phyloP scores from a whole-genome alignment of 2,113 vertebrate species.

The Nestor notabilis region DNA sequence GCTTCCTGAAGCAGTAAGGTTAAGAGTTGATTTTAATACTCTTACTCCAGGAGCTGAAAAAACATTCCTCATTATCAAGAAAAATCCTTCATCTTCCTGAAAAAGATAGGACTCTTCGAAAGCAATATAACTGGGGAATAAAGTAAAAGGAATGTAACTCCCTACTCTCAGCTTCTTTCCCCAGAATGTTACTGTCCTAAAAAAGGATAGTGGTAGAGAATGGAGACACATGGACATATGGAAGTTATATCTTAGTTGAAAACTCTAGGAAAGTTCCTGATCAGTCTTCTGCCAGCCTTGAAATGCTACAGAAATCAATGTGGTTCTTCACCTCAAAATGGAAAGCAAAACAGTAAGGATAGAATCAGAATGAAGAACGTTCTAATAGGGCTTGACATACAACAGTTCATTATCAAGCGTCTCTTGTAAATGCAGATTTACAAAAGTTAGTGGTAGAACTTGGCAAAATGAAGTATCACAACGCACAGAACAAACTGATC shows the following conservation, averaged over 20 bases:
- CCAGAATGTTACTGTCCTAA: not conserved
- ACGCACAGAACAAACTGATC: not conserved
- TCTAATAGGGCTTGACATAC: not conserved
- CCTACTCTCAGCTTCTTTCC: not conserved
- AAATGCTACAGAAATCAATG: not conserved
- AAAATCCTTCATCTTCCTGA: not conserved
- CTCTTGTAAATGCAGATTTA: not conserved
- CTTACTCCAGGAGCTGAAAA: not conserved
- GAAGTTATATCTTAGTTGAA: not conserved
- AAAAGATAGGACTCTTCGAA: not conserved
- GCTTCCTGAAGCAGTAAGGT: not conserved
- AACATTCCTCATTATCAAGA: not conserved
- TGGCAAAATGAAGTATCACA: not conserved
- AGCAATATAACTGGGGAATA: not conserved
- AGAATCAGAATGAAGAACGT: not conserved
- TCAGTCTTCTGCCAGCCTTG: not conserved
- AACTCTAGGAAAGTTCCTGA: not conserved
- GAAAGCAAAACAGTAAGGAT: not conserved
- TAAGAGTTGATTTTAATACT: not conserved
- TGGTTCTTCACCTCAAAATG: not conserved
- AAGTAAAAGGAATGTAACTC: not conserved
- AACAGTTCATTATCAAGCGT: not conserved
- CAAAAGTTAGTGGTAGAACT: not conserved
- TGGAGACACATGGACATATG: fast-evolving
- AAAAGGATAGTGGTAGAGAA: not conserved